Evolutionary conservation across 2,113 vertebrate species (phyloP).

Genomic region (Rhinogobius similis): DNA sequence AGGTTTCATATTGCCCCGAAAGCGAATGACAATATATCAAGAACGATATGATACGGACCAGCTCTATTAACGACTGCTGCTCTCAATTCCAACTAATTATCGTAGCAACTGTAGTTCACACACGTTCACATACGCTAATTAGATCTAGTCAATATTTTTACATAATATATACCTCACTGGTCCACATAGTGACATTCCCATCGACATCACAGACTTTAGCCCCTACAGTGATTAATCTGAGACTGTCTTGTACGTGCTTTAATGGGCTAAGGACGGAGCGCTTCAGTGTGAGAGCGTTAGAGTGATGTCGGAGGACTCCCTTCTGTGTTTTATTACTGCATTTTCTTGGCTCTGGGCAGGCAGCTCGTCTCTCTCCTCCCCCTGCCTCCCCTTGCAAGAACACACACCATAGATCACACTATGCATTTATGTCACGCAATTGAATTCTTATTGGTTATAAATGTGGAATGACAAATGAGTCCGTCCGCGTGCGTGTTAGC

Average conservation of each 20-base stretch:
- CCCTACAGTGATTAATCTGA: not conserved
- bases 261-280: slow-evolving; percentile 6
- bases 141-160: not conserved
- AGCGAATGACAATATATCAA: too few species aligned
- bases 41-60: too few species aligned
- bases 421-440: slow-evolving; percentile 72
- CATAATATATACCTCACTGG: not conserved
- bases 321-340: slow-evolving; percentile 27
- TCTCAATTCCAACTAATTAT: not conserved
- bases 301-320: slow-evolving; percentile 15
- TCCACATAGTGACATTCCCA: not conserved
- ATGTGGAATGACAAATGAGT: slow-evolving; percentile 69
- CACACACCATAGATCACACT: slow-evolving; percentile 59
- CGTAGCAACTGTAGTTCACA: not conserved
- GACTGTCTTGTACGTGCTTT: not conserved
- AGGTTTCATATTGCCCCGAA: too few species aligned
- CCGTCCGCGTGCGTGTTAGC: slow-evolving; percentile 27
- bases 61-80: too few species aligned
- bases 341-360: slow-evolving; percentile 8
- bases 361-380: slow-evolving; percentile 3
- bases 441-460: slow-evolving; percentile 76
- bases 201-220: not conserved
- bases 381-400: not conserved
- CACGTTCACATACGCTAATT: not conserved
- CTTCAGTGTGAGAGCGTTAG: slow-evolving; percentile 1